Evolutionary conservation across 2,113 vertebrate species (phyloP).

Genomic region (Columbina picui): DNA sequence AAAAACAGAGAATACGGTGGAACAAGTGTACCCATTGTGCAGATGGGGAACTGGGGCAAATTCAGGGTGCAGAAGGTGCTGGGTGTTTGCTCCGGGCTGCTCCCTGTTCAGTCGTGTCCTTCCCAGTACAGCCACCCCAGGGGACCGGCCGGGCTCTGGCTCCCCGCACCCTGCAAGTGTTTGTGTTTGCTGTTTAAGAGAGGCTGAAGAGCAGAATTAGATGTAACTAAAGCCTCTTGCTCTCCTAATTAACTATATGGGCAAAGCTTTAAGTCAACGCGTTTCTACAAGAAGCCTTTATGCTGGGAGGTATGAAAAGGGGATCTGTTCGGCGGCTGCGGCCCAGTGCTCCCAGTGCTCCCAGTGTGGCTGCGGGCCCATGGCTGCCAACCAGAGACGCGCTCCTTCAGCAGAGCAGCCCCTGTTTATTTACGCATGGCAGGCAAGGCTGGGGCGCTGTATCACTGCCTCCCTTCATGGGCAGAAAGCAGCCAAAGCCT

Average conservation of each 20-base stretch:
- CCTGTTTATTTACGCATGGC: slow-evolving; percentile 46
- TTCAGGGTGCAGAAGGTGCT: background rate
- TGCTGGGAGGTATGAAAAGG: slow-evolving; percentile 47
- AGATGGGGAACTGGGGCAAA: background rate
- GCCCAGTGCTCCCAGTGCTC: background rate
- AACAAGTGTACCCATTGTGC: background rate
- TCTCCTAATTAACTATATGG: slow-evolving; percentile 32
- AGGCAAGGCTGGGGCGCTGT: background rate
- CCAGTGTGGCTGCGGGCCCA: accelerated
- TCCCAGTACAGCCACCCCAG: background rate
- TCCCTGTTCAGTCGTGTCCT: accelerated
- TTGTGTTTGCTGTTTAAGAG: background rate
- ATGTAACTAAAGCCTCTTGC: slow-evolving; percentile 17
- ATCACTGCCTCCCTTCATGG: slow-evolving; percentile 32
- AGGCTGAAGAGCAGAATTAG: background rate
- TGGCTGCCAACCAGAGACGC: background rate
- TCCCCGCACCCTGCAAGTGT: background rate
- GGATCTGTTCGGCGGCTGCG: slow-evolving; percentile 13
- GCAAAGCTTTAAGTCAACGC: slow-evolving; percentile 15
- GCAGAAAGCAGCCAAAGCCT: background rate
- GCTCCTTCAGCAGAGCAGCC: background rate
- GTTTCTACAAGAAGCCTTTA: slow-evolving; percentile 39
- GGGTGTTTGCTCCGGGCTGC: background rate
- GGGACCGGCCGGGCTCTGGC: background rate
- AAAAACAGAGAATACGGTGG: background rate